These are phyloP conservation scores for Eupithecia pulchellata DNA, from an alignment of 2,888 invertebrate species.

Conservation along the genomic window DNA sequence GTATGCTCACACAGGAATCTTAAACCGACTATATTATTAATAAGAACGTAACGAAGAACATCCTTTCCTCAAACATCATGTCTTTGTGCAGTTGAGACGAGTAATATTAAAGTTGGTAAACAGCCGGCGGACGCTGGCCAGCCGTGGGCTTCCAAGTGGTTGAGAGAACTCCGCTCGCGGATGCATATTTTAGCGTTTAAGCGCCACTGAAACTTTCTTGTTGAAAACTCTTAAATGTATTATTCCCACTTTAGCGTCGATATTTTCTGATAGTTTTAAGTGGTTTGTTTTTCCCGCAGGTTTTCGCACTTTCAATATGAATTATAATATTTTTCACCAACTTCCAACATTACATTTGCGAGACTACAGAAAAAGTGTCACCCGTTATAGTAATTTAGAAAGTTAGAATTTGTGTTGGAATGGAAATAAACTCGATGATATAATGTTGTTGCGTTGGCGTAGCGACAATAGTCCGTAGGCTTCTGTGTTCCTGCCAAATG, in stretches of 20 bases:
- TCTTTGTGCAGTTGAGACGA: conserved; percentile 40
- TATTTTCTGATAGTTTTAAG: conserved; percentile 1
- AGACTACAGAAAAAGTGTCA: conserved; percentile 15
- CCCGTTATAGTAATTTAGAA: conserved; percentile 11
- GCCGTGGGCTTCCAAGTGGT: conserved; percentile 64
- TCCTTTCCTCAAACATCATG: conserved; percentile 47
- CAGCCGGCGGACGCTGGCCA: conserved; percentile 58
- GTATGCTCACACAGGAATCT: conserved; percentile 40
- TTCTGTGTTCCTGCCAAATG: conserved; percentile 1
- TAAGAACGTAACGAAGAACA: conserved; percentile 40
- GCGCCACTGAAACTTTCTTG: conserved; percentile 71
- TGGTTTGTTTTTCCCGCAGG: neutral
- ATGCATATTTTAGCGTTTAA: conserved; percentile 81
- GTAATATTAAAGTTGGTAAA: conserved; percentile 73
- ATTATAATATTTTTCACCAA: conserved; percentile 20
- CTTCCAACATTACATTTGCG: conserved; percentile 18
- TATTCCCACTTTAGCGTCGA: conserved; percentile 68
- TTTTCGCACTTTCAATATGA: conserved; percentile 14
- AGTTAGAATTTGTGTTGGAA: conserved; percentile 12
- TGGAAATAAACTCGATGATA: conserved; percentile 12
- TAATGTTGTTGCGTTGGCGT: conserved; percentile 4
- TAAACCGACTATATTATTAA: conserved; percentile 42
- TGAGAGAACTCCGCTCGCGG: conserved; percentile 75
- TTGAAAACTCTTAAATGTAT: conserved; percentile 73
- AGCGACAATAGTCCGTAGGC: neutral